phyloP scores from a whole-genome alignment of 2,113 vertebrate genomes.

The Phylloscopus trochiloides region DNA sequence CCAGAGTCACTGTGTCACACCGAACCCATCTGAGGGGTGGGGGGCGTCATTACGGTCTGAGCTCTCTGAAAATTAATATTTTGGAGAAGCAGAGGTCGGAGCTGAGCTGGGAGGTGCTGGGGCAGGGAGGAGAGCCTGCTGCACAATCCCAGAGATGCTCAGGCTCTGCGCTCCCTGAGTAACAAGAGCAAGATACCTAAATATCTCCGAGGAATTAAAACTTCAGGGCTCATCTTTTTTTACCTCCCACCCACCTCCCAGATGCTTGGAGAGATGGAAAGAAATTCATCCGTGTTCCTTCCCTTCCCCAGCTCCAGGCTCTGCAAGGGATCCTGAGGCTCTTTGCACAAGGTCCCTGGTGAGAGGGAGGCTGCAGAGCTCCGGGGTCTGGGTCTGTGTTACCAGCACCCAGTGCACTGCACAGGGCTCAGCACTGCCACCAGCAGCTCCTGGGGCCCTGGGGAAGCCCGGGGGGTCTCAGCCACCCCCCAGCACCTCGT shows the following conservation, averaged over 20 bases:
- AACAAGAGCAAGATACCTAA: constrained; percentile 52
- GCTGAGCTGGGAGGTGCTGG: not conserved
- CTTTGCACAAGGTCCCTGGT: not conserved
- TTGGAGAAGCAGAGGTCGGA: not conserved
- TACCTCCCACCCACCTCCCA: constrained; percentile 58
- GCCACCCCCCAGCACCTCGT: not conserved
- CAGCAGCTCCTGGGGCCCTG: fast-evolving
- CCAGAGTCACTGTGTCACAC: not conserved
- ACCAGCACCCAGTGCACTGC: fast-evolving
- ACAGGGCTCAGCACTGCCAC: not conserved
- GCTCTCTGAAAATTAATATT: not conserved
- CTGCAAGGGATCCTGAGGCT: not conserved
- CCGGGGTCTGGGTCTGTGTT: fast-evolving
- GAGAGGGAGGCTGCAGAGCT: not conserved
- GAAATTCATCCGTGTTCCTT: not conserved
- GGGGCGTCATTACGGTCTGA: not conserved
- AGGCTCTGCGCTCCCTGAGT: not conserved
- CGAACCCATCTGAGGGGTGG: not conserved
- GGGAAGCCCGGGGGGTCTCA: not conserved
- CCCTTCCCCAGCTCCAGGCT: not conserved
- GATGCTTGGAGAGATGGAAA: constrained; percentile 51
- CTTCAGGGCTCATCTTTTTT: constrained; percentile 62
- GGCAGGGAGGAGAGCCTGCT: not conserved
- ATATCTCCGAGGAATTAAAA: constrained; percentile 53
- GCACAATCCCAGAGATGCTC: not conserved